Percentiles rank a stretch among this genome's conserved stretches.
These are phyloP conservation scores for Apocrypta bakeri DNA, from an alignment of 1,140 invertebrate genomes.

Conservation along the genomic window DNA sequence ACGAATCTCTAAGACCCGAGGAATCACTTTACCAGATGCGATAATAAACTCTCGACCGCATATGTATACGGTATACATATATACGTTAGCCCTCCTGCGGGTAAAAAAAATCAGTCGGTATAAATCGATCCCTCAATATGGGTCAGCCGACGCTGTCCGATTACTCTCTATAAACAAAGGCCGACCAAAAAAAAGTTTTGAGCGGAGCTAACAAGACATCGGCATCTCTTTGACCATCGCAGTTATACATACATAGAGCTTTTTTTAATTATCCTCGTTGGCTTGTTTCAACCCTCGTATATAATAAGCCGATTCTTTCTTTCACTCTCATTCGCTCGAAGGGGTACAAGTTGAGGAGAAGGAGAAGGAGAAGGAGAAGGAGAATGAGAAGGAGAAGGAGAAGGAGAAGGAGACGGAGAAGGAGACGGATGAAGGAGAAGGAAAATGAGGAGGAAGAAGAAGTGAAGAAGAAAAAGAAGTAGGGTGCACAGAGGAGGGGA, in stretches of 20 bases:
- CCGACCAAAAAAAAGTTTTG: too few relatives aligned
- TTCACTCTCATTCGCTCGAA: conserved; percentile 56
- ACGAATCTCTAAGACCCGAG: conserved; percentile 1
- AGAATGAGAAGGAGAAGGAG: background rate
- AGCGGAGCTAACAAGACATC: too few relatives aligned
- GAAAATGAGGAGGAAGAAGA: conserved; percentile 1
- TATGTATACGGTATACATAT: too few relatives aligned
- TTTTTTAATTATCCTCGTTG: conserved; percentile 44
- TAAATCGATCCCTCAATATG: background rate
- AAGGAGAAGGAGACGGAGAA: background rate
- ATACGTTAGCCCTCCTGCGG: too few relatives aligned
- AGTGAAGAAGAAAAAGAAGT: conserved; percentile 53
- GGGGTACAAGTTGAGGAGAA: background rate
- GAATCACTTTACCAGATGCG: conserved; percentile 30
- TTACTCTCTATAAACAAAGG: background rate
- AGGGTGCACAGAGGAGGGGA: conserved; percentile 43
- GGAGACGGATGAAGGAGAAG: background rate
- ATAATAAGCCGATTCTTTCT: conserved; percentile 52
- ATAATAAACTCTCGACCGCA: conserved; percentile 16
- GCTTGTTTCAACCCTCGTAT: conserved; percentile 9
- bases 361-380: background rate
- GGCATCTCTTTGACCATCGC: too few relatives aligned
- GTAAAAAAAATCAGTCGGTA: background rate
- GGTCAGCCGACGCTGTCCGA: too few relatives aligned
- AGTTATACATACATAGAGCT: too few relatives aligned